Base-by-base conservation (phyloP, 2,888 invertebrate species). In the Euzetes globulus region DNA sequence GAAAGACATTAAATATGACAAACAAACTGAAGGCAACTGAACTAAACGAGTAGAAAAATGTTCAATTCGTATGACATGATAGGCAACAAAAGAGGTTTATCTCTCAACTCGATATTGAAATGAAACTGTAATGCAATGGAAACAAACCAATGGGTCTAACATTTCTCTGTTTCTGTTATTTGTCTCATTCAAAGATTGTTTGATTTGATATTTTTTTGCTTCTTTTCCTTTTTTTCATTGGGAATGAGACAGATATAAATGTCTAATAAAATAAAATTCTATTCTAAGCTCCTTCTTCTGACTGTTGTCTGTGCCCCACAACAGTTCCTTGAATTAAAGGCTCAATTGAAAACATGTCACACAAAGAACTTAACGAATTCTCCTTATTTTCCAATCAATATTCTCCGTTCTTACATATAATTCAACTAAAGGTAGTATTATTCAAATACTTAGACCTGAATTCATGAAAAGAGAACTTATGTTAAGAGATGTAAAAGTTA, bases 1-100 rank as follows among this genome's bases (percentile, higher is more conserved):
- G 13, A 70, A 70, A 13, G 70, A 70, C 70, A 70, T 70, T 70
- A 70, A 70, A 70, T 70, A 45, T 70, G 47, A 70, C 70, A 25
- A 37, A 41, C 41, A 19, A 41, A 19, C 19, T 45, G 41, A 22
- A 68, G 68, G 17, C 15, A 37, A 68, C 1, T 41, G 41, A 41
- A 41, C 41, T 41, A 55, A 22, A 55, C 22, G 25, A 19, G 1
- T 19, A 55, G n/a, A 25, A 22, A 55, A 25, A 55, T 19, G 3
- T 27, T 13, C 25, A 58, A 58, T 27, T 58, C 37, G 27, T 41
- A 19, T 37, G 41, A 65, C 41, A 41, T 37, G 63, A 41, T 37
- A 65, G 63, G 13, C 65, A 65, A 65, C 41, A 41, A 65, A 41
- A 65, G 41, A 15, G 65, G 4, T 29, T 65, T 65, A 65, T 65